phyloP scores from a whole-genome alignment of 2,888 invertebrate genomes.

The Sialis lutaria region DNA sequence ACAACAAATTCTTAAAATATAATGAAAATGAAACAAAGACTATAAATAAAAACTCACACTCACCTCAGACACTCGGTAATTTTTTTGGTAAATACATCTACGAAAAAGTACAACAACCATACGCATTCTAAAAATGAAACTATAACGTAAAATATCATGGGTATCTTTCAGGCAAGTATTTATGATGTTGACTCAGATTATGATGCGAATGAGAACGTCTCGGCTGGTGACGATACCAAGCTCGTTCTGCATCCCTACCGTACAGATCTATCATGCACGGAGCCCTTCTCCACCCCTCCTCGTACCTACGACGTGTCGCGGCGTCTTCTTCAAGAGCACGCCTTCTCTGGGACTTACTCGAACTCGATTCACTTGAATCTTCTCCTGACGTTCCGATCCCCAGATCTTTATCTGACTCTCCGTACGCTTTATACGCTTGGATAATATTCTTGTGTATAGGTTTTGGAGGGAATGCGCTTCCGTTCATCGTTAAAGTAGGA shows the following conservation, averaged over 20 bases:
- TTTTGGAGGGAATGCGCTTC: constrained; percentile 7
- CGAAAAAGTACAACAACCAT: too few relatives aligned
- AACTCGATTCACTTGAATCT: constrained; percentile 66
- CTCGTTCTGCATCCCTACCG: constrained; percentile 39
- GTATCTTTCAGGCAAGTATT: too few relatives aligned
- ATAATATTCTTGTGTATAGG: constrained; percentile 26
- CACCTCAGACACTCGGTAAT: too few relatives aligned
- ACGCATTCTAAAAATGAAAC: too few relatives aligned
- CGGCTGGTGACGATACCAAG: constrained; percentile 31
- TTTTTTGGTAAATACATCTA: too few relatives aligned
- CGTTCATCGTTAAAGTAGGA: constrained; percentile 44
- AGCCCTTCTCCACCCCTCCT: constrained; percentile 51
- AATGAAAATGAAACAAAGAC: too few relatives aligned
- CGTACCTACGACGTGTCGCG: constrained; percentile 36
- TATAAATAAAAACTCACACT: too few relatives aligned
- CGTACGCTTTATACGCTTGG: constrained; percentile 41
- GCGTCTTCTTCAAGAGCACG: constrained; percentile 39
- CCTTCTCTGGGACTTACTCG: constrained; percentile 52
- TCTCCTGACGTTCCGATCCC: constrained; percentile 73
- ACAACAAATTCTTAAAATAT: too few relatives aligned
- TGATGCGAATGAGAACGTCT: constrained; percentile 18
- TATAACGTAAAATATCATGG: too few relatives aligned
- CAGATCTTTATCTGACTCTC: constrained; percentile 56
- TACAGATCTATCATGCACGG: constrained; percentile 40
- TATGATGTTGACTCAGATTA: too few relatives aligned